Conservation (phyloP, 2,797 vertebrate genomes). For the Picus viridis region DNA sequence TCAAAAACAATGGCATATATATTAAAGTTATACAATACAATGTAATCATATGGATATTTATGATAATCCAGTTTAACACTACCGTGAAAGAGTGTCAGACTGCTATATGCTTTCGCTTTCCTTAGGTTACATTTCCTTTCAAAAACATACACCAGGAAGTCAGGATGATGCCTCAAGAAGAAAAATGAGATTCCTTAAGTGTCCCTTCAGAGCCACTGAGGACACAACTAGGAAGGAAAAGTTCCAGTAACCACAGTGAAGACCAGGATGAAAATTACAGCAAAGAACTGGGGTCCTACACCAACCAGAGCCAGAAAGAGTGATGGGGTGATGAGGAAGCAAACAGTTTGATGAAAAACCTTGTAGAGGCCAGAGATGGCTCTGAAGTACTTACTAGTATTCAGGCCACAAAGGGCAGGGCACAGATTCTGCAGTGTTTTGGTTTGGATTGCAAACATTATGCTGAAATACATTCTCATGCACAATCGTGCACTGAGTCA, state of each 20-base stretch:
- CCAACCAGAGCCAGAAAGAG: neutral
- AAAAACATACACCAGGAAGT: neutral
- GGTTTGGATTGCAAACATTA: neutral
- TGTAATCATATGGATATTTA: neutral
- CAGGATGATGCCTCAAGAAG: neutral
- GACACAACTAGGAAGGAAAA: neutral
- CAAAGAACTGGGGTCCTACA: neutral
- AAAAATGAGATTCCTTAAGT: neutral
- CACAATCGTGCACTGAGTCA: neutral
- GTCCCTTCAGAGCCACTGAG: neutral
- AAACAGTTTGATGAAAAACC: neutral
- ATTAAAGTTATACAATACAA: neutral
- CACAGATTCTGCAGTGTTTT: neutral
- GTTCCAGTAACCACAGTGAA: neutral
- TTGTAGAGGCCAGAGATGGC: neutral
- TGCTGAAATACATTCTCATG: neutral
- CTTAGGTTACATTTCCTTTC: neutral
- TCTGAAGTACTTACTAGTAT: neutral
- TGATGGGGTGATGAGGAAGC: neutral
- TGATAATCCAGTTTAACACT: neutral
- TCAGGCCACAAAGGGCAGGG: neutral
- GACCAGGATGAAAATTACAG: neutral
- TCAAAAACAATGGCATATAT: neutral
- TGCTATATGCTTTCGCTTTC: neutral
- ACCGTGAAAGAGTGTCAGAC: neutral